Evolutionary conservation across 2,113 vertebrate genomes (phyloP).

Genomic region (Ciconia boyciana): DNA sequence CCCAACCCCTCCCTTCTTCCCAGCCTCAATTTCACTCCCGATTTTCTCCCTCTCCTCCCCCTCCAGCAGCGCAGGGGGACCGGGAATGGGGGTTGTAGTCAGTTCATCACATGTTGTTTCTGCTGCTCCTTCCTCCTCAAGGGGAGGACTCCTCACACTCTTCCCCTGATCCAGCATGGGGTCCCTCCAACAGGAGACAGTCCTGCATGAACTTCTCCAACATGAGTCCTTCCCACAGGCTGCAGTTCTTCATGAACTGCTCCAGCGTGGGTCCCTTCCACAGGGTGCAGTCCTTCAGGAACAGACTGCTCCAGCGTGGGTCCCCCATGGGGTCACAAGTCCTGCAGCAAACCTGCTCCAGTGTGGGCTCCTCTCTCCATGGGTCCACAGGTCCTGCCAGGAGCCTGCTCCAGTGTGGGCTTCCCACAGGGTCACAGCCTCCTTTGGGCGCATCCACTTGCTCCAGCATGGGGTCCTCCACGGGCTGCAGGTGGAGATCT

Average conservation of each 20-base stretch:
- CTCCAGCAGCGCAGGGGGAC: rapidly evolving
- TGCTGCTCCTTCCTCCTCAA: background rate
- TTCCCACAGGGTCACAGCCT: background rate
- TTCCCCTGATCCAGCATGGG: background rate
- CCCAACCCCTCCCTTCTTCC: background rate
- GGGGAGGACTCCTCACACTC: background rate
- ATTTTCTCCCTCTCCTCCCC: rapidly evolving
- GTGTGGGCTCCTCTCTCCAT: rapidly evolving
- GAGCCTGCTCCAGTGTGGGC: background rate
- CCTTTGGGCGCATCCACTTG: background rate
- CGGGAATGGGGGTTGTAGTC: background rate
- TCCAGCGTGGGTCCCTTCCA: rapidly evolving
- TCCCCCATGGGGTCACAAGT: background rate
- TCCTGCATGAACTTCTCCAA: background rate
- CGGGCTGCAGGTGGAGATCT: background rate
- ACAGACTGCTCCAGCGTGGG: background rate
- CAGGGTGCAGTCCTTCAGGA: background rate
- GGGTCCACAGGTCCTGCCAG: background rate
- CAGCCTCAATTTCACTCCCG: rapidly evolving
- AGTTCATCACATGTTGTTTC: background rate
- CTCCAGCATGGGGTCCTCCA: rapidly evolving
- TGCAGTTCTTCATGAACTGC: background rate
- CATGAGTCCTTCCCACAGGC: rapidly evolving
- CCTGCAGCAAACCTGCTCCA: background rate
- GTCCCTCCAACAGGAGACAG: rapidly evolving